Base-by-base conservation (phyloP, 2,888 invertebrate genomes). In the Adela reaumurella region DNA sequence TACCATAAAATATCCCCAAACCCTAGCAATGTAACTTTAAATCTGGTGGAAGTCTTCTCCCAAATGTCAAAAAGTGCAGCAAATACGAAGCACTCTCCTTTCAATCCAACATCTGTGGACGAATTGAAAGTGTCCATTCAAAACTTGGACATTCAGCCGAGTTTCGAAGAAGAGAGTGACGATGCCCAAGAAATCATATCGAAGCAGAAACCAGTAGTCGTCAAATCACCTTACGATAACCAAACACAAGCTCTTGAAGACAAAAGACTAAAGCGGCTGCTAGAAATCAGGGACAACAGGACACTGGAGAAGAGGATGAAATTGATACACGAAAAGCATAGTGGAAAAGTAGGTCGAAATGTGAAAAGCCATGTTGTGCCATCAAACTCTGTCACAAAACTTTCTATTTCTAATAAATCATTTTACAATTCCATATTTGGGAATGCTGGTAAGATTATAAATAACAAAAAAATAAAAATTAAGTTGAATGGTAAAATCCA, bases 391-490 rank as follows among this genome's bases (percentile, higher is more conserved):
- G 74, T 77, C 3, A 74, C 77, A 0, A 73, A 70, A 54, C 54
- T 78, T n/a, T 74, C 76, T 1, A 76, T 78, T 47, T 70, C 71
- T 1, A 77, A 77, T 54, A 78, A 76, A 55, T 71, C 74, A 2
- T 76, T 76, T 56, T 76, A 77, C 54, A 70, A 72, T 55, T 76
- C 74, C 8, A 76, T 78, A 53, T 78, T 73, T 50, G 77, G 77
- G 1, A 65, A 70, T 19, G 58, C 54, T 29, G 14, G 53, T 14
- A 59, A 62, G 20, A 43, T 52, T 6, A 61, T 63, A 28, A 52
- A n/a, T 24, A 51, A 2, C n/a, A 63, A 59, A 45, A 54, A 56
- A 50, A 18, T 45, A 41, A 42, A 44, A 17, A 28, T 41, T 0
- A 60, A 61, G 48, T 60, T 46, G 47, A 29, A 42, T 46, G 3